Evolutionary conservation across 2,797 vertebrate genomes (phyloP), one percentile per base, ranked within the genome.

Genomic region (Lagodon rhomboides): DNA sequence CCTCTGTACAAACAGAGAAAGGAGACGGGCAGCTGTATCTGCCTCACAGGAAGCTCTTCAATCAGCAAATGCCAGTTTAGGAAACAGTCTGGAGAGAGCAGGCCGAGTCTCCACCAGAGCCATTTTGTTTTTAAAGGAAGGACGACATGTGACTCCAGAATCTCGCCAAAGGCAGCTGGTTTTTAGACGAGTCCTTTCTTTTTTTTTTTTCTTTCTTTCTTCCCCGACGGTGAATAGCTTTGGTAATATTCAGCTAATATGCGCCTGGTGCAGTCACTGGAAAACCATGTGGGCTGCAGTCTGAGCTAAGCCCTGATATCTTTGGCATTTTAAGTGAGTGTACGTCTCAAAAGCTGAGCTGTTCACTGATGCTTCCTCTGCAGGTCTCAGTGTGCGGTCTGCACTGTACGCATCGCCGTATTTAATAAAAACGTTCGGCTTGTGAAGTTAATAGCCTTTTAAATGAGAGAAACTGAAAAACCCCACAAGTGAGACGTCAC

Each of bases 41-140:
- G 80, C 83, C 83, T 85, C 77, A 70, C 77, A 80, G 77, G 88
- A 85, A 73, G 85, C 85, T 91, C 78, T 72, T 91, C 78, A 87
- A 82, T 89, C 87, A 91, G 81, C 69, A 75, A 34, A 82, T 51
- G 80, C 61, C 83, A 74, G 72, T 85, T 78, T 66, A 41, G 80
- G 60, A 34, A 67, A 75, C 50, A 50, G 75, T 83, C 73, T 62
- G 68, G 59, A 60, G 76, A 81, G 62, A 5, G 46, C 72, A 73
- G 85, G 73, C 82, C 63, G 71, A 51, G 50, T 46, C 75, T 60
- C 47, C 61, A 61, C 58, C 61, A 59, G 23, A 77, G 72, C 77
- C 85, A 85, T 85, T 81, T 87, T 84, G 80, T 82, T 82, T 85
- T 76, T 73, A 77, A 70, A 78, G 70, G 53, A 62, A 63, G 70